phyloP scores from a whole-genome alignment of 2,888 invertebrate genomes.

The Ecdyonurus torrentis region DNA sequence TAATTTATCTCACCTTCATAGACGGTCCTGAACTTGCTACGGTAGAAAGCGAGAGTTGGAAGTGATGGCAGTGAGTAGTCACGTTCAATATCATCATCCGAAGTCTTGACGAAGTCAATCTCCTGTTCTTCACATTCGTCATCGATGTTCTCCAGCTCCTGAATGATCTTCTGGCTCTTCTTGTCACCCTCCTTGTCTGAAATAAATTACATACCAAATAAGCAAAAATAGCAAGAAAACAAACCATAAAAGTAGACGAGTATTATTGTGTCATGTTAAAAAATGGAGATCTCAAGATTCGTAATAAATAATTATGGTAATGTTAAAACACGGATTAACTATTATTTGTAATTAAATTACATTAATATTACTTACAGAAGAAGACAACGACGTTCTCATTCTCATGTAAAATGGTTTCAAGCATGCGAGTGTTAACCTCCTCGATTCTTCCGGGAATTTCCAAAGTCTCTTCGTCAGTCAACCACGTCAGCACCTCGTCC shows the following conservation, averaged over 20 bases:
- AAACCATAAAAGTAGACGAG: too few species aligned
- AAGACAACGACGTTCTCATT: constrained; percentile 82
- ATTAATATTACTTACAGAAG: constrained; percentile 56
- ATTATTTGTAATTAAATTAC: background rate
- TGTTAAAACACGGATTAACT: background rate
- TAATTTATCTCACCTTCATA: constrained; percentile 54
- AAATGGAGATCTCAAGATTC: constrained; percentile 4
- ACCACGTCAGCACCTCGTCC: constrained; percentile 79
- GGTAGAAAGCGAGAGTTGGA: constrained; percentile 72
- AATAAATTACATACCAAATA: too few species aligned
- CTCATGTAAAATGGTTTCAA: constrained; percentile 74
- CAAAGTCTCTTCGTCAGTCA: constrained; percentile 76
- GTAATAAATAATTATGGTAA: background rate
- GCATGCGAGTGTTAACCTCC: constrained; percentile 77
- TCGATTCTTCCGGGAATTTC: constrained; percentile 87
- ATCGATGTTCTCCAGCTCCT: constrained; percentile 81
- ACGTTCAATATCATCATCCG: constrained; percentile 70
- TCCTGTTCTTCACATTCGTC: constrained; percentile 85
- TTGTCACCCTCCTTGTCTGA: constrained; percentile 79
- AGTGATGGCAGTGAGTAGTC: constrained; percentile 70
- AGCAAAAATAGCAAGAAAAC: too few species aligned
- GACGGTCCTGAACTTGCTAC: constrained; percentile 74
- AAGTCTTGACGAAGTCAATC: constrained; percentile 82
- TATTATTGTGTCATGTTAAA: background rate
- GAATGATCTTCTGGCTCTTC: constrained; percentile 71